These are phyloP conservation scores for Rhizoglyphus robini DNA, from an alignment of 1,140 invertebrate species.

Conservation along the genomic window DNA sequence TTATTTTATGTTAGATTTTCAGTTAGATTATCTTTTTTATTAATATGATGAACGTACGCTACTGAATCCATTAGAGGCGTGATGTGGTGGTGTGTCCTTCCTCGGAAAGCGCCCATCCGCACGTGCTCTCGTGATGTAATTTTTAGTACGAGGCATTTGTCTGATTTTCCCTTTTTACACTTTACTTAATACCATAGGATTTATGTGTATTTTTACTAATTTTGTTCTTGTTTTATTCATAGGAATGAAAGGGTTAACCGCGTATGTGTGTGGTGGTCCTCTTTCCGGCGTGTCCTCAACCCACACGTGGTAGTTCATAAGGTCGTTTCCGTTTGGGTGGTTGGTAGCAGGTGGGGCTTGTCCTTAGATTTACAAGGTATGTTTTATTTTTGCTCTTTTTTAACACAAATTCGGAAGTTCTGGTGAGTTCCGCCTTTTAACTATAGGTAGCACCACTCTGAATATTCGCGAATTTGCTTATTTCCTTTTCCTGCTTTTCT, in stretches of 20 bases:
- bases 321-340: not conserved
- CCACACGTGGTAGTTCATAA: too few species aligned
- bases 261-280: too few species aligned
- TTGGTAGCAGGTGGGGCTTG: not conserved
- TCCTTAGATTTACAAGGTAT: not conserved
- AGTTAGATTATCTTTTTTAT: not conserved
- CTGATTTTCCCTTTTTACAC: not conserved
- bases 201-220: not conserved
- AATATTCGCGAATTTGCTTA: not conserved
- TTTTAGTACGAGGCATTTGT: constrained; percentile 14
- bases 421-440: not conserved
- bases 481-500: not conserved
- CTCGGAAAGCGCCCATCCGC: not conserved
- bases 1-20: not conserved
- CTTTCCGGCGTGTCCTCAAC: too few species aligned
- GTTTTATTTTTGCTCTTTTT: not conserved
- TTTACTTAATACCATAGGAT: too few species aligned
- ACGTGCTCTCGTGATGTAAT: not conserved
- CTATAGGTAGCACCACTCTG: not conserved
- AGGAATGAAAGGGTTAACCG: too few species aligned
- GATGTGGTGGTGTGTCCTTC: not conserved
- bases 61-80: not conserved
- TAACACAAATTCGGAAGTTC: not conserved
- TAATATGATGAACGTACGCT: not conserved
- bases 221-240: not conserved